Conservation (phyloP, 92 coral and sea anemone genomes). For the Hydrozoanthus gracilis region DNA sequence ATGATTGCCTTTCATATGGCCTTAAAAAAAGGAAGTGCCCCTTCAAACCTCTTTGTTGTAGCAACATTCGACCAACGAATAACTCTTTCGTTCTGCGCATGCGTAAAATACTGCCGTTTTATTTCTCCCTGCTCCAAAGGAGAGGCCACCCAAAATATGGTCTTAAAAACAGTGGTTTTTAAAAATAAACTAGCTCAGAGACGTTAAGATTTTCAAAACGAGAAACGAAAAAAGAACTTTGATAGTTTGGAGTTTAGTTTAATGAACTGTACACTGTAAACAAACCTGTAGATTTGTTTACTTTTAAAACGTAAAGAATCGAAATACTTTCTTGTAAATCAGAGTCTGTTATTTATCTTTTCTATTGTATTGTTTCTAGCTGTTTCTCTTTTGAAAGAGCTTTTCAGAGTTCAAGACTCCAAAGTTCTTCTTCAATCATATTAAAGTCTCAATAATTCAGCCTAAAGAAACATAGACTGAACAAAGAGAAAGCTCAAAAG, state of each 20-base stretch:
- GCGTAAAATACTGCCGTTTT: not conserved
- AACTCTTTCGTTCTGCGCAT: slow-evolving; percentile 23
- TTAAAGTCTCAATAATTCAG: not conserved
- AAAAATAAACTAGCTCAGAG: not conserved
- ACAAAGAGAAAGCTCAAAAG: too few species aligned
- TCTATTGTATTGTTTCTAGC: not conserved
- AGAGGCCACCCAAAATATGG: too few species aligned
- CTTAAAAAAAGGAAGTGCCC: not conserved
- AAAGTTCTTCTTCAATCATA: not conserved
- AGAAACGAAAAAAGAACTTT: not conserved
- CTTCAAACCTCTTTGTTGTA: not conserved
- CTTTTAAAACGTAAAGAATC: slow-evolving; percentile 7
- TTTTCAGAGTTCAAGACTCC: not conserved
- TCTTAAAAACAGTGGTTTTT: too few species aligned
- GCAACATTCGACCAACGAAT: not conserved
- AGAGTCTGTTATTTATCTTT: not conserved
- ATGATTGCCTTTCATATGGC: not conserved
- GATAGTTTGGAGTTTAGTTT: not conserved
- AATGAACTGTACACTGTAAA: not conserved
- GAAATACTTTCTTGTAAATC: not conserved
- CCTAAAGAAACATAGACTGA: too few species aligned
- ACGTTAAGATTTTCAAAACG: not conserved
- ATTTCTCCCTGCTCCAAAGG: not conserved
- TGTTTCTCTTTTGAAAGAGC: not conserved
- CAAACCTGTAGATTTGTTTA: not conserved